Percentiles rank a stretch among this genome's conserved stretches.
phyloP scores from a whole-genome alignment of 2,797 vertebrate species.

The Passerculus sandwichensis region DNA sequence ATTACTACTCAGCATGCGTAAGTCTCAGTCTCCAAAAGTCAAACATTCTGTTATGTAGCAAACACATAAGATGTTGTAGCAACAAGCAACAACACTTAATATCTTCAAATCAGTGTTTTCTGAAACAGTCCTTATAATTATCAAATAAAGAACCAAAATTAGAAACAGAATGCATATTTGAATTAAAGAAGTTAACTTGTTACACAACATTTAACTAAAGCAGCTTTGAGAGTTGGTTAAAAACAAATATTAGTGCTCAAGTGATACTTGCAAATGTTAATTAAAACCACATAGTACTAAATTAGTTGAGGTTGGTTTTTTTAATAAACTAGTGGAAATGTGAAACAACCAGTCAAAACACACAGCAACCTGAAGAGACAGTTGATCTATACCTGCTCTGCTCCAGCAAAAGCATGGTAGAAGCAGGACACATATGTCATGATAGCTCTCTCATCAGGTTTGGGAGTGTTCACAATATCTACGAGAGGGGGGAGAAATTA shows the following conservation, averaged over 20 bases:
- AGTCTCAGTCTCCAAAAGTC: background rate
- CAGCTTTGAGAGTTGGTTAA: background rate
- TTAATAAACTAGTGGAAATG: conserved; percentile 8
- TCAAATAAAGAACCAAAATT: background rate
- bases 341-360: conserved; percentile 16
- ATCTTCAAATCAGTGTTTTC: background rate
- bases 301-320: background rate
- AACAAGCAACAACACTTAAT: background rate
- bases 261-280: conserved; percentile 33
- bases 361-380: conserved; percentile 41
- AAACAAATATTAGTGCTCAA: conserved; percentile 21
- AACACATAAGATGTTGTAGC: background rate
- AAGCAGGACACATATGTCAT: conserved; percentile 99
- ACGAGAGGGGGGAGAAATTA: conserved; percentile 46
- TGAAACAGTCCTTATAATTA: background rate
- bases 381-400: conserved; percentile 89
- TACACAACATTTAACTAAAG: background rate
- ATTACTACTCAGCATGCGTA: background rate
- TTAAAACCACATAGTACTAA: background rate
- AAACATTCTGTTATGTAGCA: background rate
- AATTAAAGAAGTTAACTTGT: background rate
- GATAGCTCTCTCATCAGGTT: conserved; percentile 97
- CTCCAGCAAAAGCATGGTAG: conserved; percentile 99
- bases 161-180: background rate
- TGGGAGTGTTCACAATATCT: conserved; percentile 99